Evolutionary conservation across 2,888 invertebrate genomes (phyloP), one percentile per base, ranked within the genome.

Genomic region (Hirtodrosophila alboralis): DNA sequence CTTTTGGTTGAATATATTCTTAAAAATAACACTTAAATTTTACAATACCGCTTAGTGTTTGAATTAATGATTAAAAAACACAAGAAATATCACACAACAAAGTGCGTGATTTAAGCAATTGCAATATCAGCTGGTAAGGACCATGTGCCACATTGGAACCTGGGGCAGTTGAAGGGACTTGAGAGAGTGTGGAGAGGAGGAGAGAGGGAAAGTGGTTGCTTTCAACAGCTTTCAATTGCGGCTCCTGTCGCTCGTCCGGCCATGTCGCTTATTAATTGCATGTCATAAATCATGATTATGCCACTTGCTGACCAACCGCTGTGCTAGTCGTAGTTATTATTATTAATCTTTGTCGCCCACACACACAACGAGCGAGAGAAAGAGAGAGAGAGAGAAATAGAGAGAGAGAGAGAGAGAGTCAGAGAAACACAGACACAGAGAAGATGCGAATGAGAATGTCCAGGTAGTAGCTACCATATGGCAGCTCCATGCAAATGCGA

Each of bases 271-370:
- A 86, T 87, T 85, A 85, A 85, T 87, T 87, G 87, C 76, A 64
- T 80, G 69, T 65, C 80, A 85, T 85, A 87, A 85, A 85, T 85
- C 87, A 85, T 80, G 87, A 84, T 86, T 86, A 85, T 84, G 78
- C 80, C 83, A 74, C 84, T 78, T 74, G 73, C 73, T 81, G 78
- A 75, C 69, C 83, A 68, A 77, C 81, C 79, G 78, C 78, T 75
- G 83, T 44, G 79, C 83, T 79, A 85, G 81, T 79, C 85, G 76
- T 65, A 79, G 84, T 75, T 79, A 85, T 81, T 81, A 85, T 85
- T 81, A 81, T 85, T 81, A 81, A 81, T 81, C 81, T 85, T 79
- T 83, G 71, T 66, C 80, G 67, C 85, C 79, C 77, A 48, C 83
- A 70, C 56, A 33, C 59, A 48, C 52, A 33, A 23, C 10, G 21